Base-by-base conservation (phyloP, 2,888 invertebrate species). In the Drosophila paracracens region DNA sequence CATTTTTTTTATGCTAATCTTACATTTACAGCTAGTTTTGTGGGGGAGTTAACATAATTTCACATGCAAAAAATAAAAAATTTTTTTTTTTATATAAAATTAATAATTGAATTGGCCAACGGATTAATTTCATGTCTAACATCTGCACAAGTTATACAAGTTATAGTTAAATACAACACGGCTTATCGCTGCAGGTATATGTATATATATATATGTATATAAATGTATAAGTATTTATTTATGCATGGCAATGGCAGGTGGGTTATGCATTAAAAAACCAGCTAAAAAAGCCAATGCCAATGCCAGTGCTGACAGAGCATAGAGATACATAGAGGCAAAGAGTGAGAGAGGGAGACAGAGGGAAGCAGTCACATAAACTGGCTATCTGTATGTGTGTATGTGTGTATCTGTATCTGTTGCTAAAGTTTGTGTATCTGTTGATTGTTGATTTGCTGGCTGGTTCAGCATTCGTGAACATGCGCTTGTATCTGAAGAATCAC, bases 401-500 rank as follows among this genome's bases (percentile, higher is more conserved):
- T 51, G 33, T 40, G 18, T 57, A 33, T 74, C 25, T 67, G 46
- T 68, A 35, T 63, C 40, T 73, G 52, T 50, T 13, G 13, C 38
- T 31, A 16, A 43, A 62, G 52, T 62, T n/a, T 67, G 53, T 70
- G 62, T 74, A 75, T 69, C 74, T 72, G 56, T 61, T 74, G 56
- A 11, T 36, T 36, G 25, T 78, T 29, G 53, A 31, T 60, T 75
- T 60, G 35, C 56, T 61, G 60, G 53, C 27, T 59, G 4, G 29
- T 38, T 43, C 29, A 48, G 72, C 76, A 89, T 86, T 84, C 78
- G 79, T 74, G 76, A 88, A 84, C 73, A 91, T 88, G 89, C 89
- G 84, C 88, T 91, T 82, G 84, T 75, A 64, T 78, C 79, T 76
- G 67, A 88, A 83, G 91, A 79, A 91, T 86, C 89, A 69, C 70